These are phyloP conservation scores for Drosophila mayaguana DNA, from an alignment of 2,888 invertebrate genomes.

Conservation along the genomic window DNA sequence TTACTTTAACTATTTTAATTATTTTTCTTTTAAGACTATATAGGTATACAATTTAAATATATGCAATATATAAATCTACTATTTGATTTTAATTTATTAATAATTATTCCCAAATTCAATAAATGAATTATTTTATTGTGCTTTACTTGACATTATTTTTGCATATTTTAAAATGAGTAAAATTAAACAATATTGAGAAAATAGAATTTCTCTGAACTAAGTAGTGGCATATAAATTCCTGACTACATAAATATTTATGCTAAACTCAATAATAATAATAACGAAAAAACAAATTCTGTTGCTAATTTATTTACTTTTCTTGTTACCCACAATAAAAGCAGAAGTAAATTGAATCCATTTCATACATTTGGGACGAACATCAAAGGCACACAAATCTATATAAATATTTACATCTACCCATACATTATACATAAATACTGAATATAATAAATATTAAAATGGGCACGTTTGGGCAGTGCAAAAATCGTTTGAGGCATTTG, in stretches of 20 bases:
- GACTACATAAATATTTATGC: neutral
- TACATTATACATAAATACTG: neutral
- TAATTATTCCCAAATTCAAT: no score
- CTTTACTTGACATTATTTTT: no score
- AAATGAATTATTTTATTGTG: no score
- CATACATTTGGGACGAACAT: neutral
- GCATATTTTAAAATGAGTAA: no score
- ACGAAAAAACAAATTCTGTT: neutral
- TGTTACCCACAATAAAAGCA: neutral
- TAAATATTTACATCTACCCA: neutral
- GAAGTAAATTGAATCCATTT: neutral
- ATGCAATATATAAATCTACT: no score
- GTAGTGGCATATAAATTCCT: neutral
- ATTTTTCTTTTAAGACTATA: no score
- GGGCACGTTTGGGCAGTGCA: neutral
- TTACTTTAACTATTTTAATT: no score
- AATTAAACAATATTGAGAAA: neutral
- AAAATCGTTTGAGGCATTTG: conserved; percentile 18
- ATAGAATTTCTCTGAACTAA: neutral
- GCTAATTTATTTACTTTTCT: neutral
- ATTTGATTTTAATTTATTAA: no score
- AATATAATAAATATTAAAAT: neutral
- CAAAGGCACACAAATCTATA: neutral
- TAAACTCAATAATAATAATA: neutral
- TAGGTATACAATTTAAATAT: no score